Evolutionary conservation across 2,888 invertebrate genomes (phyloP).

Genomic region (Neoaliturus tenellus): DNA sequence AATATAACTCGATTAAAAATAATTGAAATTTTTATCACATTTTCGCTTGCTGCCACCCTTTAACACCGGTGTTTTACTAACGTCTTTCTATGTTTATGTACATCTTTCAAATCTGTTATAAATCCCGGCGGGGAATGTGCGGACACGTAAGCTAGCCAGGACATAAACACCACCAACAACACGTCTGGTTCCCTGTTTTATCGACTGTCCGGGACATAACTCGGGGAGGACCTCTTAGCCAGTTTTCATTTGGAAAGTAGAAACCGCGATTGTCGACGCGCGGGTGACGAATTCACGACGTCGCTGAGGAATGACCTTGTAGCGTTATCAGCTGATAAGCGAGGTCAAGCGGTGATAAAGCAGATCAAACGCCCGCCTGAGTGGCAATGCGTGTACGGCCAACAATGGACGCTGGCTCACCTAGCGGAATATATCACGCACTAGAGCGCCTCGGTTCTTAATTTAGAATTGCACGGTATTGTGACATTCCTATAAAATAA

Average conservation of each 20-base stretch:
- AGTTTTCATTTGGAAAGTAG: conserved; percentile 31
- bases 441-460: too few species aligned
- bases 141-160: not conserved
- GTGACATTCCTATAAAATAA: too few species aligned
- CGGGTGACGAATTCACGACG: conserved; percentile 35
- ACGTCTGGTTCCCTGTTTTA: not conserved
- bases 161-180: not conserved
- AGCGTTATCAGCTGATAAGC: conserved; percentile 23
- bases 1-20: too few species aligned
- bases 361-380: conserved; percentile 8
- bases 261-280: not conserved
- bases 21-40: too few species aligned
- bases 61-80: too few species aligned
- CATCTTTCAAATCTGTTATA: not conserved
- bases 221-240: conserved; percentile 28
- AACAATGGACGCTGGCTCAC: not conserved
- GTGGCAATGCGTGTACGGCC: not conserved
- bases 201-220: conserved; percentile 8
- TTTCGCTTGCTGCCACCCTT: too few species aligned
- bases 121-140: not conserved
- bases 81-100: too few species aligned
- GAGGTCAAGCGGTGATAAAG: not conserved
- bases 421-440: not conserved
- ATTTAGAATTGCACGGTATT: too few species aligned
- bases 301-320: conserved; percentile 6